Evolutionary conservation across 2,113 vertebrate genomes (phyloP), one percentile per base, ranked within the genome.

Genomic region (Sphaerodactylus townsendi): DNA sequence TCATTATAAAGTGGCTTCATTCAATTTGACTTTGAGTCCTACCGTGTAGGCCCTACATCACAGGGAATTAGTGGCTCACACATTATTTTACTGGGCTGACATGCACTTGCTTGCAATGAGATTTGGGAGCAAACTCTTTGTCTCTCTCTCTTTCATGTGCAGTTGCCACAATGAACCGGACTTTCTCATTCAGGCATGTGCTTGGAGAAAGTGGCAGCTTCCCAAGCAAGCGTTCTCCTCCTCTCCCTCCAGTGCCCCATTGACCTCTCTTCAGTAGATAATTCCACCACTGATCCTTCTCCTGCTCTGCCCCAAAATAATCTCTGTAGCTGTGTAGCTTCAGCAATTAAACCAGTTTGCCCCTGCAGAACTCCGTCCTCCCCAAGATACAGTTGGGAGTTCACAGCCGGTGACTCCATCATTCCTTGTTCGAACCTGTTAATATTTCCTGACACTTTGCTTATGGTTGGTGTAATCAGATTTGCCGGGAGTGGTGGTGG

Each of bases 261-360:
- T 73, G 83, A 78, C 79, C 74, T 74, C 44, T 44, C 69, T 48
- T 33, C 46, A 68, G 79, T 23, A 77, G 79, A 74, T 82, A 73
- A 74, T 66, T 85, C 62, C 39, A 41, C 56, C 56, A 46, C 44
- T 77, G 44, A 77, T 81, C 83, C 44, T 73, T 44, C 44, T n/a
- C n/a, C 11, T 37, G 56, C 68, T 46, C 39, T 14, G 68, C 33
- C 50, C 77, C 56, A 10, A 37, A 78, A 82, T 85, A 79, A 68
- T 88, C 83, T 71, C 59, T 25, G 2, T 17, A 35, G 66, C 53
- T 62, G 48, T 62, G 37, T 70, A 65, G 77, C 25, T 68, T n/a
- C 59, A 6, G 69, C 81, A 82, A 48, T 79, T 48, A 72, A 79
- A 72, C 39, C 21, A 15, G 64, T 39, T 82, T 48, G 68, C 53